These are phyloP conservation scores for Sebastes melanostomus DNA, from an alignment of 2,797 vertebrate genomes.

Conservation along the genomic window DNA sequence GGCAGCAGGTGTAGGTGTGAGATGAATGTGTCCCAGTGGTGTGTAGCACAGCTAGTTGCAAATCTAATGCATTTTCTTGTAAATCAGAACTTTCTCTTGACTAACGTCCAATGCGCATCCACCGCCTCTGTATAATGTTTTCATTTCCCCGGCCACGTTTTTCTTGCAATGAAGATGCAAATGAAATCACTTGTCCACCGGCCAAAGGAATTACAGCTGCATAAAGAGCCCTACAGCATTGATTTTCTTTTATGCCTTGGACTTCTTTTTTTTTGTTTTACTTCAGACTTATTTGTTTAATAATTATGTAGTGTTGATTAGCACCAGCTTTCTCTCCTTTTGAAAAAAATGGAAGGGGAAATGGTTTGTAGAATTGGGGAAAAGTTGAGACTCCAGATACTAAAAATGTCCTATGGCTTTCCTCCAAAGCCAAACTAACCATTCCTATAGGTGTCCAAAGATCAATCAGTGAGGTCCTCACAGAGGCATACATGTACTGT, in stretches of 20 bases:
- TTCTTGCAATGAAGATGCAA: conserved; percentile 59
- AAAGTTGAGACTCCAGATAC: conserved; percentile 37
- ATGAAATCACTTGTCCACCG: conserved; percentile 64
- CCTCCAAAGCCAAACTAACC: neutral
- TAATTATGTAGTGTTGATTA: conserved; percentile 56
- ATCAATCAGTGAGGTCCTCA: neutral
- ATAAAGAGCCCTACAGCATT: conserved; percentile 19
- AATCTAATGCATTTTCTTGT: conserved; percentile 66
- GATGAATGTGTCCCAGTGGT: conserved; percentile 55
- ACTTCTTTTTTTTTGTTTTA: conserved; percentile 52
- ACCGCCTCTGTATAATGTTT: conserved; percentile 56
- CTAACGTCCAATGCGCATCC: conserved; percentile 53
- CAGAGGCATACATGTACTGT: neutral
- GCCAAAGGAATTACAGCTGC: conserved; percentile 57
- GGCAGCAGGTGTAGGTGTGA: conserved; percentile 59
- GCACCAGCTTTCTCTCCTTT: conserved; percentile 26
- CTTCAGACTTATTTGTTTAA: conserved; percentile 43
- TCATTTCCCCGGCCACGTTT: conserved; percentile 57
- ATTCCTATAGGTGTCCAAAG: neutral
- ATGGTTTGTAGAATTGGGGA: conserved; percentile 59
- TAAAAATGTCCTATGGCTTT: conserved; percentile 1
- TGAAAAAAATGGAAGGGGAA: conserved; percentile 22
- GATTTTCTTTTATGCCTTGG: neutral
- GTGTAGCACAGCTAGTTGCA: conserved; percentile 52
- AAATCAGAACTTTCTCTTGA: conserved; percentile 63